Evolutionary conservation across 2,797 vertebrate genomes (phyloP).

Genomic region (Onychomys torridus): DNA sequence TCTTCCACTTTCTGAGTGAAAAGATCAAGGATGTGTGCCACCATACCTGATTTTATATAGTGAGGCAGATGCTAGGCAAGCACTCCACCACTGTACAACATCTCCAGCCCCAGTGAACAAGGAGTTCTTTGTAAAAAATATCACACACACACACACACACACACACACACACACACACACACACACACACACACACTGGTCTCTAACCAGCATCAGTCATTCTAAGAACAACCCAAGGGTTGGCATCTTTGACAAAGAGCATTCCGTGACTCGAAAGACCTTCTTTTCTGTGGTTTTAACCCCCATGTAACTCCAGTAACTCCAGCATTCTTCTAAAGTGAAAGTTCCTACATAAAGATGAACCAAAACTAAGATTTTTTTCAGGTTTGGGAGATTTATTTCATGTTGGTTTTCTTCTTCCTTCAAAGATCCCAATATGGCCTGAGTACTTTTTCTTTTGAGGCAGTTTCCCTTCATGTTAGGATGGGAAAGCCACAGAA

Average conservation of each 20-base stretch:
- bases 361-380: not conserved
- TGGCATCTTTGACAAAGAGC: not conserved
- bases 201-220: not conserved
- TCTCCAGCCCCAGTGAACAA: not conserved
- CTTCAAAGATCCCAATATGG: not conserved
- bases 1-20: not conserved
- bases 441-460: not conserved
- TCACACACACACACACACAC: too few relatives aligned
- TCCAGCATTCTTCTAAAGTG: not conserved
- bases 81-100: not conserved
- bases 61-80: not conserved
- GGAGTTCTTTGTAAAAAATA: not conserved
- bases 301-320: not conserved
- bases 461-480: slow-evolving; percentile 2
- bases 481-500: not conserved
- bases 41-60: too few relatives aligned
- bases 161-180: not conserved
- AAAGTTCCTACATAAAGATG: not conserved
- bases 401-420: not conserved
- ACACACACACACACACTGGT: not conserved
- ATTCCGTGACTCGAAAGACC: too few relatives aligned
- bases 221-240: not conserved
- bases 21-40: not conserved
- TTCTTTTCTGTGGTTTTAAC: not conserved
- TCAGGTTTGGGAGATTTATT: not conserved